Evolutionary conservation across 2,797 vertebrate species (phyloP), one percentile per base, ranked within the genome.

Genomic region (Salarias fasciatus): DNA sequence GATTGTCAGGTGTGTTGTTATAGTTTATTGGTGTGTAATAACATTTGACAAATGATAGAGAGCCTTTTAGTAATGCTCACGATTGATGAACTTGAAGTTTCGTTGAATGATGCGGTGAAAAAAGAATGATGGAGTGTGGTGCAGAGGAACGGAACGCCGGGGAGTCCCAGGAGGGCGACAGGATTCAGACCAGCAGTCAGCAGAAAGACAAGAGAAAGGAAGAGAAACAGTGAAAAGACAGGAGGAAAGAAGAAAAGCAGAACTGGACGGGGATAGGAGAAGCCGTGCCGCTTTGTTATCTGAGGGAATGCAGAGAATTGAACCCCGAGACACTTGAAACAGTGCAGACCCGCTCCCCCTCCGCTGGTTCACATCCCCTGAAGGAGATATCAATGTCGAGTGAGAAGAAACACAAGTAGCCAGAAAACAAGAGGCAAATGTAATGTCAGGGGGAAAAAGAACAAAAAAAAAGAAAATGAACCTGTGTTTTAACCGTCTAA

Each of bases 231-330:
- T 13, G 24, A 57, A 58, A 50, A 59, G 50, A 49, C 6, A 56
- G 31, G 66, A 33, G 35, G 59, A 67, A 37, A 47, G 47, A 76
- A 61, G 51, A 66, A 73, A 75, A 74, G 56, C 69, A 76, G 61
- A 56, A 42, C 11, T 37, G 47, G 38, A 30, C 45, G 65, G 45
- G 40, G 52, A 62, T 49, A 37, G 37, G 69, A 18, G 36, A 36
- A 63, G 42, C 62, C 4, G 7, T 58, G 37, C 30, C 67, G 57
- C 35, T 80, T 52, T 80, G 52, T 76, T 82, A 79, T 83, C 69
- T 80, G 57, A 82, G 35, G 69, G 73, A 89, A 79, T 77, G 70
- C 76, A 81, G 54, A 68, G 58, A 75, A 60, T 75, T 3, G 30
- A 63, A 75, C 41, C 44, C 3, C 4, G 45, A 54, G 75, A 79